Evolutionary conservation across 2,888 invertebrate genomes (phyloP).

Genomic region (Drosophila phalerata): DNA sequence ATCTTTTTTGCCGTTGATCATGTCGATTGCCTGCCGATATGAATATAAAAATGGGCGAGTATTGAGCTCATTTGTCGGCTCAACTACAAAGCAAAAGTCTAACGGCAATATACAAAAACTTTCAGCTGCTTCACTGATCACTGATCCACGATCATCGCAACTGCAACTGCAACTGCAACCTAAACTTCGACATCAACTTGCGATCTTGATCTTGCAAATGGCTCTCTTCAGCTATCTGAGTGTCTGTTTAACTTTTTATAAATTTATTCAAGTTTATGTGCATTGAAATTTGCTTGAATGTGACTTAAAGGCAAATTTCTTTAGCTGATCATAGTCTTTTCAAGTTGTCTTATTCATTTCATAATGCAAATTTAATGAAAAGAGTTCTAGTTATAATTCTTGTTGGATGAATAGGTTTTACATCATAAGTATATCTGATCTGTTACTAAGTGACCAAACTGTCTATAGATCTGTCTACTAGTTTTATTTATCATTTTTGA

Average conservation of each 20-base stretch:
- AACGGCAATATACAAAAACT: slow-evolving; percentile 65
- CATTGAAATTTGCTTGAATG: slow-evolving; percentile 12
- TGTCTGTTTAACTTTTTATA: neutral
- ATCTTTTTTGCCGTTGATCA: slow-evolving; percentile 43
- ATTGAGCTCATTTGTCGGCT: slow-evolving; percentile 72
- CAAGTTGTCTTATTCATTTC: neutral
- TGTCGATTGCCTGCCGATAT: slow-evolving; percentile 73
- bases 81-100: slow-evolving; percentile 73
- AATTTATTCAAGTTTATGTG: slow-evolving; percentile 23
- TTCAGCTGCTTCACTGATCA: slow-evolving; percentile 46
- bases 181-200: slow-evolving; percentile 7
- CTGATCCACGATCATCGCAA: slow-evolving; percentile 48
- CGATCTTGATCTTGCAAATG: slow-evolving; percentile 49
- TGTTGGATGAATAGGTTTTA: neutral
- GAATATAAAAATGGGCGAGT: slow-evolving; percentile 66
- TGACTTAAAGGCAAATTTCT: slow-evolving; percentile 7
- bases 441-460: too few species aligned
- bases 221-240: slow-evolving; percentile 20
- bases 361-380: neutral
- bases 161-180: slow-evolving; percentile 24
- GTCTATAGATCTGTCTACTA: neutral
- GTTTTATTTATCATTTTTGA: neutral
- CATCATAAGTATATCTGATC: neutral
- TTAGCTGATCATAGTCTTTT: neutral
- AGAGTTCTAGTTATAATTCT: neutral